phyloP scores from a whole-genome alignment of 2,113 vertebrate species.

The Crotalus horridus region DNA sequence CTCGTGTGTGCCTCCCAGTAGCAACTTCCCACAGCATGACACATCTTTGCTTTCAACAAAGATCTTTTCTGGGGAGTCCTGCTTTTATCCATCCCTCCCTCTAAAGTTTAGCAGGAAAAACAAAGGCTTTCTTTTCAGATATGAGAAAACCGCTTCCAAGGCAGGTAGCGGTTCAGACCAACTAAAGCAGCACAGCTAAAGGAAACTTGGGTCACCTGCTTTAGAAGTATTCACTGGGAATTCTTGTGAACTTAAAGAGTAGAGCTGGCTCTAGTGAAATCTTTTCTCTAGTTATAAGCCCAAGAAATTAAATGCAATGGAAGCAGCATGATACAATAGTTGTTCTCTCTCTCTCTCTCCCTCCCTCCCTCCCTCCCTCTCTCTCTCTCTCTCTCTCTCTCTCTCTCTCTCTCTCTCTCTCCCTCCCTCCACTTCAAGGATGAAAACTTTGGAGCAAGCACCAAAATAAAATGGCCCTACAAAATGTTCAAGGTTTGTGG shows the following conservation, averaged over 20 bases:
- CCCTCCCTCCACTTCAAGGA: no score
- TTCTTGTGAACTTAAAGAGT: not conserved
- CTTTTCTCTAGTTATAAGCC: not conserved
- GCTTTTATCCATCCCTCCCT: not conserved
- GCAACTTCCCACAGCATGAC: not conserved
- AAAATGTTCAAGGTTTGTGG: not conserved
- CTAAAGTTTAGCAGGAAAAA: not conserved
- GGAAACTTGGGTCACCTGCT: not conserved
- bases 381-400: no score
- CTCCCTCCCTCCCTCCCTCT: no score
- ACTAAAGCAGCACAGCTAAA: not conserved
- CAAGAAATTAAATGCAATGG: not conserved
- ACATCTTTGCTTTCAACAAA: not conserved
- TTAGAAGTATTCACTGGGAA: not conserved
- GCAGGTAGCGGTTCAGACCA: not conserved
- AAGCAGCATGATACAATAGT: not conserved
- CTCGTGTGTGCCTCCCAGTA: not conserved
- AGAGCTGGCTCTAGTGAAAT: not conserved
- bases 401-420: no score
- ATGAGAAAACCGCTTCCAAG: not conserved
- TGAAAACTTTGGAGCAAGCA: not conserved
- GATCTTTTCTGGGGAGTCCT: not conserved
- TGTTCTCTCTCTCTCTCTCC: no score
- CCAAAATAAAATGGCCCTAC: not conserved
- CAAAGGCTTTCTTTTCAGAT: not conserved